A percentile compares a stretch with the other conserved stretches of the same genome.
Evolutionary conservation across 2,797 vertebrate species (phyloP).

Genomic region (Sciurus carolinensis): DNA sequence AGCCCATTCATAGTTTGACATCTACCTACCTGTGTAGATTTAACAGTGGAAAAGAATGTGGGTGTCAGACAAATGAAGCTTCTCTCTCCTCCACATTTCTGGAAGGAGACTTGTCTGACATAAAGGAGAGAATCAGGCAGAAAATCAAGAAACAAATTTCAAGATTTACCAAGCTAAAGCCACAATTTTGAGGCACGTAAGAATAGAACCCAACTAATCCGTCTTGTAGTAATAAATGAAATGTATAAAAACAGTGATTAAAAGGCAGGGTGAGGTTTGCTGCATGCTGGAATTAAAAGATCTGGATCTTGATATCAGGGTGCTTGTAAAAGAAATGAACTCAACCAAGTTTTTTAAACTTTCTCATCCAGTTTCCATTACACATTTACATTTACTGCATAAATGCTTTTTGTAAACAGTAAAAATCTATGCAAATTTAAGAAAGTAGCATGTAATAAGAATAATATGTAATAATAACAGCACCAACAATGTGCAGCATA

Average conservation of each 20-base stretch:
- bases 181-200: constrained; percentile 44
- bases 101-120: constrained; percentile 6
- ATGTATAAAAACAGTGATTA: not conserved
- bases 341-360: not conserved
- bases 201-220: constrained; percentile 39
- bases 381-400: not conserved
- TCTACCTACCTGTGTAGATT: not conserved
- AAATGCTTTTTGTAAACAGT: constrained; percentile 39
- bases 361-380: constrained; percentile 7
- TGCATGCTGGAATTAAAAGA: not conserved
- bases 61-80: constrained; percentile 7
- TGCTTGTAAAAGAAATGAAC: not conserved
- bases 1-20: constrained; percentile 20
- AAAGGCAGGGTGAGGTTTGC: not conserved
- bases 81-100: constrained; percentile 20
- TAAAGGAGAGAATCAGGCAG: constrained; percentile 48
- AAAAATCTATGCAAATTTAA: constrained; percentile 8
- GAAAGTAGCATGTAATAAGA: not conserved
- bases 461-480: not conserved
- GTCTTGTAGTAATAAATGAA: constrained; percentile 48
- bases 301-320: not conserved
- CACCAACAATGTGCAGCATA: not conserved
- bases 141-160: constrained; percentile 53
- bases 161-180: constrained; percentile 55
- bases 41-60: not conserved